phyloP scores from a whole-genome alignment of 2,888 invertebrate genomes.

The Ceriagrion tenellum region DNA sequence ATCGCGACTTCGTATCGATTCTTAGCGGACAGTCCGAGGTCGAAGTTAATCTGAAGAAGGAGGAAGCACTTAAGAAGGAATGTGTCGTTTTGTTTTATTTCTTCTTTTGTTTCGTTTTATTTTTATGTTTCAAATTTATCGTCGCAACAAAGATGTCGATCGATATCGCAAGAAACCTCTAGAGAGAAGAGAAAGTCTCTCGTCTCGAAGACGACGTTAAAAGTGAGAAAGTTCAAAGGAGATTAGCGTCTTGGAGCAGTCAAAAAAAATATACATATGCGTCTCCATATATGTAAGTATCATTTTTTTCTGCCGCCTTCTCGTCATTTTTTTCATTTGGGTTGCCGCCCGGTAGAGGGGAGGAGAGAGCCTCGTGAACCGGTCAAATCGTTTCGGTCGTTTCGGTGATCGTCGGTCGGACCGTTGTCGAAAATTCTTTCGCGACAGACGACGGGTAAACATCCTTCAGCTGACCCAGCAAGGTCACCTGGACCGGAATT shows the following conservation, averaged over 20 bases:
- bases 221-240: slow-evolving; percentile 7
- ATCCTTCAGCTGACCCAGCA: neutral
- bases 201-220: neutral
- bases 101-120: neutral
- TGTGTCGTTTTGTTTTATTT: neutral
- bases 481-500: neutral
- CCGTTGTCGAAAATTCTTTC: neutral
- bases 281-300: neutral
- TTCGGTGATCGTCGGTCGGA: neutral
- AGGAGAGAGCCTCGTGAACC: neutral
- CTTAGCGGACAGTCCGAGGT: too few relatives aligned
- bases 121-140: neutral
- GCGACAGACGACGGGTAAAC: neutral
- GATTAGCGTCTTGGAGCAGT: neutral
- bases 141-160: neutral
- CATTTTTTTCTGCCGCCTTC: neutral
- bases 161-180: neutral
- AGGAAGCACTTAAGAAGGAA: neutral
- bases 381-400: slow-evolving; percentile 4
- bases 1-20: neutral
- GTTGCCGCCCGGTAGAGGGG: neutral
- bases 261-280: neutral
- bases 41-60: too few relatives aligned
- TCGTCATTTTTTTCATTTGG: neutral
- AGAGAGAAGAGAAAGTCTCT: neutral